Evolutionary conservation across 2,888 invertebrate species (phyloP), one percentile per base, ranked within the genome.

Genomic region (Drosophila koepferae): DNA sequence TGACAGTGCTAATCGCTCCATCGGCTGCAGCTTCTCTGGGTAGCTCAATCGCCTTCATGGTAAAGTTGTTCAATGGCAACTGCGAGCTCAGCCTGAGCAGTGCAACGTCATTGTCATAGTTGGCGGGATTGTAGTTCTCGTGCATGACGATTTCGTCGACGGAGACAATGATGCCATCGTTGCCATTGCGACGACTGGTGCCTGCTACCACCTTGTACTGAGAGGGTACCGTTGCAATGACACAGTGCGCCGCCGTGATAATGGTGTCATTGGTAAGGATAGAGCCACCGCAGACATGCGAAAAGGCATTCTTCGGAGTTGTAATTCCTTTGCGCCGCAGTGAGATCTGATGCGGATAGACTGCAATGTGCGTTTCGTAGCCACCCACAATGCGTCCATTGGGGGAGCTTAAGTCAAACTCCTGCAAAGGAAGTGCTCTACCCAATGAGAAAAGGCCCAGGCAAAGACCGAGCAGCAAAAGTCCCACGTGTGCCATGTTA

Each of bases 51-150:
- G 90, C 74, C 58, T 76, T 81, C 0, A 92, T 91, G 44, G 86
- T 88, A 12, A 84, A 82, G 64, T 88, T 82, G 43, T 92, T 90
- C 18, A 92, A 38, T 0, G 89, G 89, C 70, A 92, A 49, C 2
- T 87, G 83, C 0, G 80, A 62, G 1, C 65, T 77, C n/a, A 92
- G 53, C 0, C 84, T 53, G 4, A 92, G 62, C 1, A 95, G 73
- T 0, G 95, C 95, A 16, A 95, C 91, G 62, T 95, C 95, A 69
- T 93, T 94, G 69, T 95, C 94, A 91, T 93, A 94, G 3, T 9
- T 54, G 0, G 4, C 5, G 77, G 72, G 58, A 48, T 92, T 90
- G 79, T 94, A 96, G 0, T 92, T 79, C 38, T 94, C 94, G 77
- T 96, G 95, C 74, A 92, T 91, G 1, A 93, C 69, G 5, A 94